Base-by-base conservation (phyloP, 1,140 invertebrate species). In the Drosophila erecta region DNA sequence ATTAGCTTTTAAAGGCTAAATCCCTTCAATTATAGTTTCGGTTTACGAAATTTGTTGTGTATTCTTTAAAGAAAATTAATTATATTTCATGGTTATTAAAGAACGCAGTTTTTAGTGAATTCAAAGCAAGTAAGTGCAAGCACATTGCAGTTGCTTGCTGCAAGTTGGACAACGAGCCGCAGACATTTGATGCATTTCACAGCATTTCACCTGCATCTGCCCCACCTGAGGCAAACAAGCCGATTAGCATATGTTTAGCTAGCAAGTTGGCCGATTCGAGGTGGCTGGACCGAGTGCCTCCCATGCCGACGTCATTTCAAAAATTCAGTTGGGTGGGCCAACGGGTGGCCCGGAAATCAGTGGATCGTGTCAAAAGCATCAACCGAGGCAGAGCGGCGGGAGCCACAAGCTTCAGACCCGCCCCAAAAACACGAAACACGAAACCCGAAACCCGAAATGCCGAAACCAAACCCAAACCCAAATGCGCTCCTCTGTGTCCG, bases 281-380 rank as follows among this genome's bases (percentile, higher is more conserved):
- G 17, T 4, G 20, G 14, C 46, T 14, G 20, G 35, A 35, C 49
- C n/a, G 15, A 50, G 43, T 44, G 54, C 74, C 74, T 38, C 60
- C 46, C 66, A 46, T 49, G 37, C 41, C 40, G 30, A 30, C 30
- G 14, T 12, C 46, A 8, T 41, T n/a, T 7, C 51, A 35, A 40
- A 46, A 46, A 15, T 17, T 14, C 17, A 44, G 49, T 22, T 7
- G 35, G 41, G 41, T 46, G 49, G 54, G 1, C 14, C 7, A 60
- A 27, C 55, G 49, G 43, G 47, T n/a, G n/a, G n/a, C n/a, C 15
- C 53, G 44, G 37, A 67, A 85, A 77, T 86, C 81, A 87, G 84
- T 62, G 72, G 84, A 70, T 87, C 83, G 79, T 87, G 83, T 86
- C 83, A 86, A 87, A 83, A 76, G 83, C 83, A 86, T 87, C 83